phyloP scores from a whole-genome alignment of 2,113 vertebrate genomes.

The Xiphophorus couchianus region DNA sequence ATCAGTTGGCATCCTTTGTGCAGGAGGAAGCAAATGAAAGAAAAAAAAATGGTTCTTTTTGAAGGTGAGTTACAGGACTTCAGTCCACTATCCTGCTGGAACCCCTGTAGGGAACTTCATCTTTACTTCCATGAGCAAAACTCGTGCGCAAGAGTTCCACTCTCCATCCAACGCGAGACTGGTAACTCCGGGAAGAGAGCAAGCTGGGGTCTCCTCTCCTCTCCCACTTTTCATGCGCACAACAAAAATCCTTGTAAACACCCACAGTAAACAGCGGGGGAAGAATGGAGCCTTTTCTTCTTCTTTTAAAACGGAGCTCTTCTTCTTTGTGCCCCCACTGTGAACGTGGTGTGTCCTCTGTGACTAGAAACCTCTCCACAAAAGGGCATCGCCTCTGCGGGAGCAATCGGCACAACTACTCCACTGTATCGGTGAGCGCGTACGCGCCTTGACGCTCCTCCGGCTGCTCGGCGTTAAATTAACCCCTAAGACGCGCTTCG shows the following conservation, averaged over 20 bases:
- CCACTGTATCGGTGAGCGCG: constrained; percentile 51
- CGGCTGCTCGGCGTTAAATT: constrained; percentile 43
- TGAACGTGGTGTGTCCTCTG: constrained; percentile 75
- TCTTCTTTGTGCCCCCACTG: constrained; percentile 71
- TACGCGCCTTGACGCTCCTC: constrained; percentile 46
- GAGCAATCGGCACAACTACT: constrained; percentile 66
- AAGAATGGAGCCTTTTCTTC: constrained; percentile 70
- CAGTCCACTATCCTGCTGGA: constrained; percentile 26
- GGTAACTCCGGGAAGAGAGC: constrained; percentile 1
- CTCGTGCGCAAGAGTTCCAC: constrained; percentile 51
- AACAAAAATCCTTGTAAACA: constrained; percentile 72
- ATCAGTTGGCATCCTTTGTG: constrained; percentile 75
- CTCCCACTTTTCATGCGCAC: constrained; percentile 54
- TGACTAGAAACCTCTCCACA: constrained; percentile 73
- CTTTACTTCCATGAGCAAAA: constrained; percentile 42
- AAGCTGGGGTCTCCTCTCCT: constrained; percentile 25
- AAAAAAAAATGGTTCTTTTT: background rate
- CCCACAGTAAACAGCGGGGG: constrained; percentile 66
- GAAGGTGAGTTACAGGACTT: background rate
- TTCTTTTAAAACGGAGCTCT: constrained; percentile 71
- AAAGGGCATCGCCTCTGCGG: constrained; percentile 80
- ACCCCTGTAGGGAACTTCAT: constrained; percentile 43
- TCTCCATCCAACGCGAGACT: constrained; percentile 48
- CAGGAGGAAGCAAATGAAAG: constrained; percentile 19
- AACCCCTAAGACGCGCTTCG: constrained; percentile 67